These are phyloP conservation scores for Prinia subflava DNA, from an alignment of 2,113 vertebrate species.

Conservation along the genomic window DNA sequence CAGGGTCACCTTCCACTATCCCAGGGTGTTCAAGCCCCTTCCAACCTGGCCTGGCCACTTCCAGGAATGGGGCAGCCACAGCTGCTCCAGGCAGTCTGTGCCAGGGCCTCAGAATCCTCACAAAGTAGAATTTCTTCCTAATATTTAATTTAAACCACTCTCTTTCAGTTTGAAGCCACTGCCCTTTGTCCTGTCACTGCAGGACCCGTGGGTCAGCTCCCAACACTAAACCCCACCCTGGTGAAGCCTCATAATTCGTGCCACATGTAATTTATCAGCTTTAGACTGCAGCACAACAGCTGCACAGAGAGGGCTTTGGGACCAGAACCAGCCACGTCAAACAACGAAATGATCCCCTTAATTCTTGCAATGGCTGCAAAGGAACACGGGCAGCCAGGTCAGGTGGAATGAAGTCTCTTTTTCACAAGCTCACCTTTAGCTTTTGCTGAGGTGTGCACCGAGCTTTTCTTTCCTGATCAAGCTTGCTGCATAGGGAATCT, in stretches of 20 bases:
- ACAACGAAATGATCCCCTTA: neutral
- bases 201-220: neutral
- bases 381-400: neutral
- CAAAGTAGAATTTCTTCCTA: neutral
- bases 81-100: accelerated
- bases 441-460: slow-evolving; percentile 92
- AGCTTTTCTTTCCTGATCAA: slow-evolving; percentile 98
- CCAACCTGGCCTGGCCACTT: accelerated
- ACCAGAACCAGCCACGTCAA: neutral
- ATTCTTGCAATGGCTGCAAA: neutral
- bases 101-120: accelerated
- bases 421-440: slow-evolving; percentile 77
- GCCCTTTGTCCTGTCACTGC: neutral
- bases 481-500: slow-evolving; percentile 97
- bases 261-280: neutral
- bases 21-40: accelerated
- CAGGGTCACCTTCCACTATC: neutral
- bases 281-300: accelerated
- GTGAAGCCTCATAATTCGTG: accelerated
- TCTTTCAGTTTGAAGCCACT: neutral
- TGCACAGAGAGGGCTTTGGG: neutral
- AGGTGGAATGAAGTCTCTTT: neutral
- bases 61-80: neutral
- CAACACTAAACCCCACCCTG: accelerated
- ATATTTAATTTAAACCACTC: neutral